Percentiles rank a stretch among this genome's conserved stretches.
phyloP scores from a whole-genome alignment of 2,888 invertebrate species.

The Acanthosepion esculentum region DNA sequence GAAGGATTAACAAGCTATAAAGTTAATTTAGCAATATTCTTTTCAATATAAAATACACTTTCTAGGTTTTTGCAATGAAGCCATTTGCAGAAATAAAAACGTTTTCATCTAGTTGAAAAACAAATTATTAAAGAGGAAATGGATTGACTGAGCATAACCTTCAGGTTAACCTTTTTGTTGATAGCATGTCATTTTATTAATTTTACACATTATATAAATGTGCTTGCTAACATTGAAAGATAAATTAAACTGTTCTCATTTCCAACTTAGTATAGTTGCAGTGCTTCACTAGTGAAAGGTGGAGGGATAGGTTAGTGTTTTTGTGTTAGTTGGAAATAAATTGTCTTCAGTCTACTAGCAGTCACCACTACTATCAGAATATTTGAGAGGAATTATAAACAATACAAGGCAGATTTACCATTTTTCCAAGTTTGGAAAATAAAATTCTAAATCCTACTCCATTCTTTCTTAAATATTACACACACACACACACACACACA shows the following conservation, averaged over 20 bases:
- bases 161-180: slow-evolving; percentile 23
- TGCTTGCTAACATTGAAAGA: slow-evolving; percentile 33
- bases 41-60: background rate
- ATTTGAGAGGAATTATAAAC: too few relatives aligned
- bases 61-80: background rate
- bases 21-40: background rate
- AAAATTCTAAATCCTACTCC: too few relatives aligned
- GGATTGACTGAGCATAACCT: background rate
- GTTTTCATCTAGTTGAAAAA: background rate
- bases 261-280: background rate
- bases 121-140: background rate
- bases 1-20: background rate
- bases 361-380: too few relatives aligned
- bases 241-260: slow-evolving; percentile 10
- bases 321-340: too few relatives aligned
- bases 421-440: too few relatives aligned
- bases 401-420: too few relatives aligned
- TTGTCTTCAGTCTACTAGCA: too few relatives aligned
- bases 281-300: background rate
- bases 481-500: too few relatives aligned
- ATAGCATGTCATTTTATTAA: background rate
- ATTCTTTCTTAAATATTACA: too few relatives aligned
- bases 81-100: background rate
- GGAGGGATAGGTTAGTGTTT: too few relatives aligned
- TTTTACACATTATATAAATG: background rate